Conservation (phyloP, 2,797 vertebrate species). For the Podarcis siculus region DNA sequence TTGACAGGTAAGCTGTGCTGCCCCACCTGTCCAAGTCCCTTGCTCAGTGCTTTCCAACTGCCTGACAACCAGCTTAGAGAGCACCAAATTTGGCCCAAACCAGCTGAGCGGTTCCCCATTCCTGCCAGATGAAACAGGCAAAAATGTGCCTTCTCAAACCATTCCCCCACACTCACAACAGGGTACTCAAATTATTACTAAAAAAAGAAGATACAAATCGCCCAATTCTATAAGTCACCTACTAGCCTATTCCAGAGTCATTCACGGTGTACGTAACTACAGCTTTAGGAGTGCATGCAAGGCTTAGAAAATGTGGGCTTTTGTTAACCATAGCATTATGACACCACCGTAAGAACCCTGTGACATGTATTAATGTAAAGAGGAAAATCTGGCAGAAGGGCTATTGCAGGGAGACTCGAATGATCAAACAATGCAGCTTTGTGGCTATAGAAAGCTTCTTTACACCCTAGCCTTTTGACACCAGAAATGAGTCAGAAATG, state of each 20-base stretch:
- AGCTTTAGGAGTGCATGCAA: background rate
- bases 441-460: background rate
- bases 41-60: too few relatives aligned
- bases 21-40: too few relatives aligned
- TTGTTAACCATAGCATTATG: constrained; percentile 10
- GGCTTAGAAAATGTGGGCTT: background rate
- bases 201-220: background rate
- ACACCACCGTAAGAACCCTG: constrained; percentile 9
- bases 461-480: background rate
- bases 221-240: background rate
- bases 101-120: too few relatives aligned
- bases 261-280: background rate
- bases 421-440: background rate
- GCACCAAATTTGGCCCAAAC: too few relatives aligned
- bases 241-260: background rate
- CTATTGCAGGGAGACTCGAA: background rate
- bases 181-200: background rate
- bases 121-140: too few relatives aligned
- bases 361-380: background rate
- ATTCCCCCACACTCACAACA: background rate
- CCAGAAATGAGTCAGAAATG: constrained; percentile 15
- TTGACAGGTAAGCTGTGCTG: too few relatives aligned
- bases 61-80: too few relatives aligned
- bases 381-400: background rate
- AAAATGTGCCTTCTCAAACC: background rate